Evolutionary conservation across 2,888 invertebrate species (phyloP).

Genomic region (Trilocha varians): DNA sequence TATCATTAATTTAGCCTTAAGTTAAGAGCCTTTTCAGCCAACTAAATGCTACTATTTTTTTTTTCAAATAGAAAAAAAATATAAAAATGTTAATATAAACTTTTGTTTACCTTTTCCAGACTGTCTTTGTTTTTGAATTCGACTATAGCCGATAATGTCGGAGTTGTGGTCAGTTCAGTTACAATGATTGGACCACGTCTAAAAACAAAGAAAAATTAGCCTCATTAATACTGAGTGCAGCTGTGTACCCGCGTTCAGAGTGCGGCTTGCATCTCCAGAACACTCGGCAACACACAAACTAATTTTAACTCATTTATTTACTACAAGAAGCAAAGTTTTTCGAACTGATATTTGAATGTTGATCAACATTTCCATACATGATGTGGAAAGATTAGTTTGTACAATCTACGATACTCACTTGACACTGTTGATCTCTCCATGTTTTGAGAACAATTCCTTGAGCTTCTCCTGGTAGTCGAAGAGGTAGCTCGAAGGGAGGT

Average conservation of each 20-base stretch:
- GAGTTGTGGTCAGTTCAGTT: constrained; percentile 72
- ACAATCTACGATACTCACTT: constrained; percentile 42
- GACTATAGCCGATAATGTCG: constrained; percentile 72
- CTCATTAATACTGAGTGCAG: constrained; percentile 56
- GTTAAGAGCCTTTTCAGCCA: constrained; percentile 23
- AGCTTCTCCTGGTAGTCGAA: constrained; percentile 69
- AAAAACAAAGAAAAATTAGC: constrained; percentile 69
- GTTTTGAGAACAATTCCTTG: constrained; percentile 62
- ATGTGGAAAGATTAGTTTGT: constrained; percentile 17
- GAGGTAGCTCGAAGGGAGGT: constrained; percentile 59
- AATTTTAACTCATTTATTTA: constrained; percentile 5
- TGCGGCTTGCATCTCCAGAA: constrained; percentile 44
- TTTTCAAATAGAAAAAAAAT: constrained; percentile 33
- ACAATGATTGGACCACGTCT: constrained; percentile 74
- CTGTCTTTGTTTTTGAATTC: constrained; percentile 74
- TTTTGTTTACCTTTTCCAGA: constrained; percentile 70
- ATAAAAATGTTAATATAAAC: constrained; percentile 57
- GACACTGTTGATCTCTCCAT: constrained; percentile 54
- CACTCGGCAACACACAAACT: constrained; percentile 21
- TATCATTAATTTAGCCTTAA: constrained; percentile 36
- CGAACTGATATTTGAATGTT: constrained; percentile 71
- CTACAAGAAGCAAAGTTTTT: constrained; percentile 21
- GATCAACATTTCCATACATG: constrained; percentile 25
- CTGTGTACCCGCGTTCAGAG: constrained; percentile 32
- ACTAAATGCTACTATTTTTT: constrained; percentile 24